Evolutionary conservation across 2,888 invertebrate genomes (phyloP).

Genomic region (Catocala fraxini): DNA sequence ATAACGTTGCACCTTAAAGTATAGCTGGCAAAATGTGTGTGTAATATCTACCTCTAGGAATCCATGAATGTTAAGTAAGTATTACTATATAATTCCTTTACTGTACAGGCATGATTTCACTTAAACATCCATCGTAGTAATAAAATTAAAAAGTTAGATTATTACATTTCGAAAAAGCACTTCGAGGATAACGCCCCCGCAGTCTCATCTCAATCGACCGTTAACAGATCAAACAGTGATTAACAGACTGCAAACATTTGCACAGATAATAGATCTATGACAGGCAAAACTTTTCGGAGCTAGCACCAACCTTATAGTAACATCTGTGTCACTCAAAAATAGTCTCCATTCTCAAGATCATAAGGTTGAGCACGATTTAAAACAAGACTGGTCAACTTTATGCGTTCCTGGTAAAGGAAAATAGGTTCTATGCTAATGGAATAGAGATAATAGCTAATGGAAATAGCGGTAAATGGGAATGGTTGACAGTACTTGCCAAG

Average conservation of each 20-base stretch:
- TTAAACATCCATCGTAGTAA: background rate
- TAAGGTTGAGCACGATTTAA: background rate
- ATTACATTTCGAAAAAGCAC: conserved; percentile 7
- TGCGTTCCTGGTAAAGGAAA: conserved; percentile 1
- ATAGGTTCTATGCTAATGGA: background rate
- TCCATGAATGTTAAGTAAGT: no score
- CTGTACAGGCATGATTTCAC: no score
- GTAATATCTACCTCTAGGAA: no score
- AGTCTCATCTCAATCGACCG: conserved; percentile 22
- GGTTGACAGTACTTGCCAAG: conserved; percentile 19
- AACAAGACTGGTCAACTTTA: background rate
- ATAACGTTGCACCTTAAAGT: no score
- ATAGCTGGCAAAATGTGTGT: no score
- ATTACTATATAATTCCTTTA: no score
- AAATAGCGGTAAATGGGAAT: background rate
- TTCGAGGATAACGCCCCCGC: conserved; percentile 15
- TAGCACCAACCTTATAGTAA: conserved; percentile 7
- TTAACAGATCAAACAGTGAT: conserved; percentile 46
- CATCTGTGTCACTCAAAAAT: conserved; percentile 7
- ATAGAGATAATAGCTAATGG: background rate
- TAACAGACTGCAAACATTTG: conserved; percentile 41
- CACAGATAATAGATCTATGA: conserved; percentile 45
- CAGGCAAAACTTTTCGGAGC: conserved; percentile 37
- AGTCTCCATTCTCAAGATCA: background rate
- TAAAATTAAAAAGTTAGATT: background rate